These are phyloP conservation scores for Syrista parreyssii DNA, from an alignment of 2,888 invertebrate genomes.

Conservation along the genomic window DNA sequence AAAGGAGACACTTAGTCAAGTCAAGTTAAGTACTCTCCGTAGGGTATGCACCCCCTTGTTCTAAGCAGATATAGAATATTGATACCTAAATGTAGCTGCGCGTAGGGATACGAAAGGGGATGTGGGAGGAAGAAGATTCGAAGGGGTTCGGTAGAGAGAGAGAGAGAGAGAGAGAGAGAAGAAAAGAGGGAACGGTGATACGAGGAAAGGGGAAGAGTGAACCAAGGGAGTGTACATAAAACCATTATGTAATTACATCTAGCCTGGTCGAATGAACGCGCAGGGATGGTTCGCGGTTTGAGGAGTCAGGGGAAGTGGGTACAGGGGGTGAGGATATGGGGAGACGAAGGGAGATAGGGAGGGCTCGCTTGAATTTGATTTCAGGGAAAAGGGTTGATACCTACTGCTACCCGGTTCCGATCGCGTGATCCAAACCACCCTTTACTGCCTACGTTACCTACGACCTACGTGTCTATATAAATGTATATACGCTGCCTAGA, in stretches of 20 bases:
- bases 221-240: constrained; percentile 48
- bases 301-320: constrained; percentile 26
- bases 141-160: neutral
- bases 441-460: constrained; percentile 39
- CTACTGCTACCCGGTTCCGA: constrained; percentile 41
- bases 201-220: constrained; percentile 18
- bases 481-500: constrained; percentile 1
- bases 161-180: constrained; percentile 12
- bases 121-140: neutral
- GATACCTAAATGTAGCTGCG: neutral
- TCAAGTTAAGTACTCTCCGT: neutral
- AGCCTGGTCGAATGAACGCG: constrained; percentile 45
- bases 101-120: neutral
- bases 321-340: constrained; percentile 7
- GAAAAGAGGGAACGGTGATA: neutral
- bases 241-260: constrained; percentile 61
- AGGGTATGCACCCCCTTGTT: neutral
- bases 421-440: constrained; percentile 59
- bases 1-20: neutral
- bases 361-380: constrained; percentile 55
- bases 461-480: neutral
- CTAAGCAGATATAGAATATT: neutral
- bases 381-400: constrained; percentile 61
- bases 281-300: constrained; percentile 3
- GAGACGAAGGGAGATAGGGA: constrained; percentile 11